phyloP scores from a whole-genome alignment of 2,113 vertebrate species.

The Benitochromis conjunctus region DNA sequence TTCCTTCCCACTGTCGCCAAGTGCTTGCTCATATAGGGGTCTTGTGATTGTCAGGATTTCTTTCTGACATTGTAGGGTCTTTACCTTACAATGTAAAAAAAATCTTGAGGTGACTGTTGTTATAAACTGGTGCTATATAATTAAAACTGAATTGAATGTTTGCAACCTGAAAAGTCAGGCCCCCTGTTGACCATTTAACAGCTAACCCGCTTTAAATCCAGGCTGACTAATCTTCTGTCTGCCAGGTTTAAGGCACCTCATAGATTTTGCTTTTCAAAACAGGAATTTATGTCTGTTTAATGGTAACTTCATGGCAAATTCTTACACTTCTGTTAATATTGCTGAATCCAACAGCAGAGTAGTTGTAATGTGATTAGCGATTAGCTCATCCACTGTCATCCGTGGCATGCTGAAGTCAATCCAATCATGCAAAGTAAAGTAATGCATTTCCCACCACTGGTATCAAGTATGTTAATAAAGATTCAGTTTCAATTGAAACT shows the following conservation, averaged over 20 bases:
- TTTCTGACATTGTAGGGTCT: not conserved
- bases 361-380: not conserved
- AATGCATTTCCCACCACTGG: not conserved
- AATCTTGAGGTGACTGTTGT: not conserved
- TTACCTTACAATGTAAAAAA: not conserved
- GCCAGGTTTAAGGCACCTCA: not conserved
- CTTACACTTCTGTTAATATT: not conserved
- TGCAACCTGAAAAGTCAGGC: not conserved
- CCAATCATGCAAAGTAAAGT: not conserved
- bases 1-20: not conserved
- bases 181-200: not conserved
- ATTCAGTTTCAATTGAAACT: not conserved
- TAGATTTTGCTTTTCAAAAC: not conserved
- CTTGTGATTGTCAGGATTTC: not conserved
- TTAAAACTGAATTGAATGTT: not conserved
- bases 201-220: too few species aligned
- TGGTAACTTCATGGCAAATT: not conserved
- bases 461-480: too few species aligned
- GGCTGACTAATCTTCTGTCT: too few species aligned
- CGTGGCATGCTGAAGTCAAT: not conserved
- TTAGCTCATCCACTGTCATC: not conserved
- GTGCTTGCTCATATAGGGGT: not conserved
- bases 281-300: not conserved
- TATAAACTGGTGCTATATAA: not conserved
- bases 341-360: not conserved